Conservation (phyloP, 2,113 vertebrate genomes). For the Australoheros scitulus region DNA sequence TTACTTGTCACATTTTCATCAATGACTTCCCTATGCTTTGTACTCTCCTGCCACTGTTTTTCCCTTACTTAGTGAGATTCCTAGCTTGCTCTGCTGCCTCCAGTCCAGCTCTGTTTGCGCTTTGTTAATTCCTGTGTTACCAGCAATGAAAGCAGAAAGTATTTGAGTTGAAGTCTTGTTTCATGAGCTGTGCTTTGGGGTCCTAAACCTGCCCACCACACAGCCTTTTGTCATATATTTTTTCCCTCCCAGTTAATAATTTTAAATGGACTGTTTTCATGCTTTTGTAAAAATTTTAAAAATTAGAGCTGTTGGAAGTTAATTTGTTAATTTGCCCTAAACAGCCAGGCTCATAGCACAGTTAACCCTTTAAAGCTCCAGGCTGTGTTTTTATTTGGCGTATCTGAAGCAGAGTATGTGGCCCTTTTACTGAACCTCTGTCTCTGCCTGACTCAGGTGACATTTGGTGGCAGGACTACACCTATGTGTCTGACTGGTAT, state of each 20-base stretch:
- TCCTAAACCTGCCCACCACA: no score
- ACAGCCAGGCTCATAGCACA: neutral
- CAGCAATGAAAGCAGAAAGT: no score
- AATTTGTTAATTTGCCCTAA: neutral
- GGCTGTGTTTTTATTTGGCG: neutral
- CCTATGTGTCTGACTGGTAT: constrained; percentile 43
- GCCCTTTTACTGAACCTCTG: constrained; percentile 41
- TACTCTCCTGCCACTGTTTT: no score
- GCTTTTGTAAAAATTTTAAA: neutral
- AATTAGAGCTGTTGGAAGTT: neutral
- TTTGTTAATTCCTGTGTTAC: no score
- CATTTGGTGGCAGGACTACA: constrained; percentile 62
- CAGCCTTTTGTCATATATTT: no score
- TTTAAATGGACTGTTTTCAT: neutral
- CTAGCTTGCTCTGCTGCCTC: no score
- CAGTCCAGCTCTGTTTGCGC: no score
- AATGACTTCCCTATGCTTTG: no score
- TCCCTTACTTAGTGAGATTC: no score
- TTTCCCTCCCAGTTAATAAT: neutral
- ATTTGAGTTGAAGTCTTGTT: no score
- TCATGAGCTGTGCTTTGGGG: no score
- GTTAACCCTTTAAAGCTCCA: neutral
- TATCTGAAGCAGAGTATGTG: neutral
- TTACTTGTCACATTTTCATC: no score
- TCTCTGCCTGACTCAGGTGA: constrained; percentile 54